These are phyloP conservation scores for Philereme transversata DNA, from an alignment of 2,888 invertebrate genomes.

Conservation along the genomic window DNA sequence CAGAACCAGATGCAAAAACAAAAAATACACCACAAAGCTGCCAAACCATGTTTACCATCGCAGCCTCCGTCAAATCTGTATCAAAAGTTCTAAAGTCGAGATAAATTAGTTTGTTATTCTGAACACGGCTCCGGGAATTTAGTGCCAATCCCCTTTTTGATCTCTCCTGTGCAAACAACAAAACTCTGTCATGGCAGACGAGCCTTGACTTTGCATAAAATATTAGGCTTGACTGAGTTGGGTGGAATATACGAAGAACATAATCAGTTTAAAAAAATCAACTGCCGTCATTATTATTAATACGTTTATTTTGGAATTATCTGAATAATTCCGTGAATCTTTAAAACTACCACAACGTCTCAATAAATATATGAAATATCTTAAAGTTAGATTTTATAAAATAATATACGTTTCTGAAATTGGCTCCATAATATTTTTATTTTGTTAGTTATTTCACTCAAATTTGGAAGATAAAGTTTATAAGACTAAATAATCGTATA, in stretches of 20 bases:
- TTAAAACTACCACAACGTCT: too few relatives aligned
- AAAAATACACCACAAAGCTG: slow-evolving; percentile 11
- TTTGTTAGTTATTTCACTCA: too few relatives aligned
- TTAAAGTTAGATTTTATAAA: too few relatives aligned
- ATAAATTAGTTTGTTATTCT: slow-evolving; percentile 78
- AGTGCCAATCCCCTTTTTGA: slow-evolving; percentile 80
- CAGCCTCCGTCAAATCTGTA: slow-evolving; percentile 44
- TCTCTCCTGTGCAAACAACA: slow-evolving; percentile 75
- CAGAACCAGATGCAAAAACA: neutral
- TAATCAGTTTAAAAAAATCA: too few relatives aligned
- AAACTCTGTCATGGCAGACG: slow-evolving; percentile 65
- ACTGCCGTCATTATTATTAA: too few relatives aligned
- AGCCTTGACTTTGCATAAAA: slow-evolving; percentile 76
- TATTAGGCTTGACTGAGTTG: slow-evolving; percentile 55
- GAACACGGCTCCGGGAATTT: slow-evolving; percentile 70
- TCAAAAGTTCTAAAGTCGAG: slow-evolving; percentile 58
- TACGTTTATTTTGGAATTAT: too few relatives aligned
- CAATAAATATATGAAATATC: too few relatives aligned
- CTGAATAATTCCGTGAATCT: too few relatives aligned
- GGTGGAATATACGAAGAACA: slow-evolving; percentile 2
- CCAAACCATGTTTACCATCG: slow-evolving; percentile 15
- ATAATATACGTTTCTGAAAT: too few relatives aligned
- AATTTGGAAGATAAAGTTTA: too few relatives aligned
- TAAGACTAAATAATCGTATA: too few relatives aligned
- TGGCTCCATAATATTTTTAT: too few relatives aligned